phyloP scores from a whole-genome alignment of 2,113 vertebrate species.

The Amphilophus citrinellus region DNA sequence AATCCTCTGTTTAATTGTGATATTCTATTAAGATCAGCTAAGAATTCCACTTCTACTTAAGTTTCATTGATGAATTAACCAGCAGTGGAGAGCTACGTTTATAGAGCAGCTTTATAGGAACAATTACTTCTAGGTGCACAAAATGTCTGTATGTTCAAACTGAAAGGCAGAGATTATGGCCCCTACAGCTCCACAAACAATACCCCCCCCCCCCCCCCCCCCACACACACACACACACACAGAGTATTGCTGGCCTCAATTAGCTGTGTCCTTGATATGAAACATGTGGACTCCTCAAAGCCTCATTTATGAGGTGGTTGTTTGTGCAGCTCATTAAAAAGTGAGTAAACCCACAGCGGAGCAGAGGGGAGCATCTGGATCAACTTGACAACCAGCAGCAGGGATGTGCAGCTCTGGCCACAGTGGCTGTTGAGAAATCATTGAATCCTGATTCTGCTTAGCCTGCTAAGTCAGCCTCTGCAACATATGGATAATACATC shows the following conservation, averaged over 20 bases:
- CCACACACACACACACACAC: not conserved
- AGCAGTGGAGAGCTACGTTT: not conserved
- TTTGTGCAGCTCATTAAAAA: slow-evolving; percentile 67
- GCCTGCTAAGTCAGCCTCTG: not conserved
- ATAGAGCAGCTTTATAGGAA: not conserved
- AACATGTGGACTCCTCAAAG: slow-evolving; percentile 45
- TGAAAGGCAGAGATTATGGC: slow-evolving; percentile 1
- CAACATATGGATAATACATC: not conserved
- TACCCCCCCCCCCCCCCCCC: not conserved
- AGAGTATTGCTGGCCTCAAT: slow-evolving; percentile 40
- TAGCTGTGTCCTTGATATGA: slow-evolving; percentile 56
- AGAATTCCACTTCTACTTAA: not conserved
- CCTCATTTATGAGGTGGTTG: slow-evolving; percentile 36
- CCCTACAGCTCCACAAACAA: slow-evolving; percentile 24
- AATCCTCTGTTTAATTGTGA: not conserved
- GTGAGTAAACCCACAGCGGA: slow-evolving; percentile 41
- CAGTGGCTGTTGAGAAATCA: not conserved
- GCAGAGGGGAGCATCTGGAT: slow-evolving; percentile 53
- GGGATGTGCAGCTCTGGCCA: slow-evolving; percentile 1
- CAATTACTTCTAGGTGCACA: not conserved
- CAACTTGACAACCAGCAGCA: slow-evolving; percentile 35
- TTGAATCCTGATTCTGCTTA: not conserved
- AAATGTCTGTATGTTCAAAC: not conserved
- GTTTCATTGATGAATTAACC: not conserved
- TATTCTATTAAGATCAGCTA: not conserved